Conservation (phyloP, 2,888 invertebrate species). For the Torymus texanus region DNA sequence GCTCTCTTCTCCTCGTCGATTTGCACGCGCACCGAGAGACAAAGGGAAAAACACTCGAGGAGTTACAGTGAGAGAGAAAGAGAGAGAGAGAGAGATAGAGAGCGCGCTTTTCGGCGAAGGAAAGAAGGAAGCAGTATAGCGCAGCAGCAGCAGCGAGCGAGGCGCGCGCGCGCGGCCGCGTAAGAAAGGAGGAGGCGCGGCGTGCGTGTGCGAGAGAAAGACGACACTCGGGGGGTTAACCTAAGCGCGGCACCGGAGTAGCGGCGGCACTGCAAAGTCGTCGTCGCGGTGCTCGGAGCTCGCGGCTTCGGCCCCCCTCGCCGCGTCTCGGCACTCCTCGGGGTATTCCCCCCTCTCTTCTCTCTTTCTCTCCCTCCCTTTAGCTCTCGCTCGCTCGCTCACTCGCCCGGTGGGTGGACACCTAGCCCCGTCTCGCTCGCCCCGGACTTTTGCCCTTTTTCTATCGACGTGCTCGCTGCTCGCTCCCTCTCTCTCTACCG, state of each 20-base stretch:
- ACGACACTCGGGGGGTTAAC: slow-evolving; percentile 34
- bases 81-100: slow-evolving; percentile 13
- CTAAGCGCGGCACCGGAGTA: slow-evolving; percentile 56
- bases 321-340: slow-evolving; percentile 32
- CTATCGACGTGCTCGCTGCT: slow-evolving; percentile 6
- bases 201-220: not conserved
- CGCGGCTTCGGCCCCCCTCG: slow-evolving; percentile 26
- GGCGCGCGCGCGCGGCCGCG: not conserved
- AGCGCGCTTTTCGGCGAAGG: not conserved
- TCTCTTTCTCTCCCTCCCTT: not conserved
- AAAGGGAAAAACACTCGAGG: not conserved
- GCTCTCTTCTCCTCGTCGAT: not conserved
- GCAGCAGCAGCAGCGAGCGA: not conserved
- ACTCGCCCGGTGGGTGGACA: not conserved
- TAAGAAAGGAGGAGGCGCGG: slow-evolving; percentile 1
- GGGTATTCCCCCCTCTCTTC: slow-evolving; percentile 8
- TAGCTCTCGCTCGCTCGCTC: slow-evolving; percentile 35
- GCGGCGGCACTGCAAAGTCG: slow-evolving; percentile 52
- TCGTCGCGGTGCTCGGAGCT: slow-evolving; percentile 40
- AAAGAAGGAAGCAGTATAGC: not conserved
- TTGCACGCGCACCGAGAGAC: not conserved
- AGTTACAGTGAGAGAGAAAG: not conserved
- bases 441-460: slow-evolving; percentile 12
- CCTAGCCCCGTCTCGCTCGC: not conserved
- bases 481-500: slow-evolving; percentile 32